Base-by-base conservation (phyloP, 2,113 vertebrate species). In the Aphelocoma coerulescens region DNA sequence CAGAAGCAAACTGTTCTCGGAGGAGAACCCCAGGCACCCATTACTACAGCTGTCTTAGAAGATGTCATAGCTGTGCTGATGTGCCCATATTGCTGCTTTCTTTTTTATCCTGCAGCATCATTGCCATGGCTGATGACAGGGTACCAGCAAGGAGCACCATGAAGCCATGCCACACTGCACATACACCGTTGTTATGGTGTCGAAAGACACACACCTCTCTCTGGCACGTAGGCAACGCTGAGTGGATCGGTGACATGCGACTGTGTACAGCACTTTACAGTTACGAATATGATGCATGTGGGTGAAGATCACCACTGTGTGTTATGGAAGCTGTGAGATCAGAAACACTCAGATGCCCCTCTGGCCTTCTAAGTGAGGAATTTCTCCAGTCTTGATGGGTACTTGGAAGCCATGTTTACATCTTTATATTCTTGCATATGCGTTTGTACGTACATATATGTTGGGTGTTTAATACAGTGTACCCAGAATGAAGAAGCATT, bases 71-170 rank as follows among this genome's bases (percentile, higher is more conserved):
- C 27, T 71, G 20, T 22, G 30, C 62, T 57, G 44, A 48, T 8
- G 2, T 24, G n/a, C 39, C 21, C 26, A 18, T 67, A 41, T 33
- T 54, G 37, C 18, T 84, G 32, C 3, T 3, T 18, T 37, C 52
- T 75, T 46, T 61, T 43, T 35, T 26, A 23, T 1, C n/a, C 32
- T 58, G 21, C 52, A 68, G 7, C 24, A 19, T 44, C 49, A 11
- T 57, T 2, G 3, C 52, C 2, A 0, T 43, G 49, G 24, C 26
- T 86, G 67, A 14, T 52, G 9, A 37, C 52, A 26, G 3, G 2
- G 59, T 77, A 17, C 12, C 22, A 55, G 27, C 12, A 67, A 85
- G 43, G 18, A 85, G 24, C 57, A 55, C 48, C 21, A 22, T 15
- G 13, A 86, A 72, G 17, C 20, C 7, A 21, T 27, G 13, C 11